These are phyloP conservation scores for Crotophaga sulcirostris DNA, from an alignment of 2,113 vertebrate genomes.

Conservation along the genomic window DNA sequence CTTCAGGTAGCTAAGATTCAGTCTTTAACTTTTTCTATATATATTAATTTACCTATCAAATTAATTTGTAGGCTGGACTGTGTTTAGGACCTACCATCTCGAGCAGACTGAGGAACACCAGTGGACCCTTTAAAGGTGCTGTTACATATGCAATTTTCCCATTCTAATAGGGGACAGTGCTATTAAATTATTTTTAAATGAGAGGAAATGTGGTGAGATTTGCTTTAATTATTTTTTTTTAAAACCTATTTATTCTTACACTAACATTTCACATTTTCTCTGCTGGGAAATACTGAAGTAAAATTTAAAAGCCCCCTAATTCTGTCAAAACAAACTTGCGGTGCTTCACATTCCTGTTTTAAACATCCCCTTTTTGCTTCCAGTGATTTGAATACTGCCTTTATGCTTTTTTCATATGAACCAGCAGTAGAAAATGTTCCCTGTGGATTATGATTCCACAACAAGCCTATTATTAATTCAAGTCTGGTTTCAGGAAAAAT, in stretches of 20 bases:
- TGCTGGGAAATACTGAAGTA: background rate
- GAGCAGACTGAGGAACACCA: background rate
- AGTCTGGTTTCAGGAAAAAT: background rate
- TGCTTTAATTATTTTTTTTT: background rate
- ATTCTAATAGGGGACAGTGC: background rate
- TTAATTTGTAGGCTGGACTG: background rate
- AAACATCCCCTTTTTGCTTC: background rate
- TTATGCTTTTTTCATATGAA: background rate
- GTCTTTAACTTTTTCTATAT: background rate
- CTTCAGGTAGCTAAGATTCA: background rate
- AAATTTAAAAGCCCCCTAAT: background rate
- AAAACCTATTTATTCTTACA: background rate
- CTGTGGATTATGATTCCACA: background rate
- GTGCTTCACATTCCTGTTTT: background rate
- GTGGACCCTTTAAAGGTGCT: background rate
- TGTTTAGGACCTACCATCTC: background rate
- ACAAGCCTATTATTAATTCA: background rate
- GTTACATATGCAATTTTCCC: background rate
- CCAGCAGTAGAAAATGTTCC: background rate
- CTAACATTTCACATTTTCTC: background rate
- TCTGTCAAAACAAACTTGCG: background rate
- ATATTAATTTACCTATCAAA: background rate
- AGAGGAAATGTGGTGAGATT: background rate
- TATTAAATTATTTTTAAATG: slow-evolving; percentile 31
- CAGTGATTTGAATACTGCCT: background rate